Evolutionary conservation across 1,140 invertebrate genomes (phyloP), one percentile per base, ranked within the genome.

Genomic region (Bombus sibiricus): DNA sequence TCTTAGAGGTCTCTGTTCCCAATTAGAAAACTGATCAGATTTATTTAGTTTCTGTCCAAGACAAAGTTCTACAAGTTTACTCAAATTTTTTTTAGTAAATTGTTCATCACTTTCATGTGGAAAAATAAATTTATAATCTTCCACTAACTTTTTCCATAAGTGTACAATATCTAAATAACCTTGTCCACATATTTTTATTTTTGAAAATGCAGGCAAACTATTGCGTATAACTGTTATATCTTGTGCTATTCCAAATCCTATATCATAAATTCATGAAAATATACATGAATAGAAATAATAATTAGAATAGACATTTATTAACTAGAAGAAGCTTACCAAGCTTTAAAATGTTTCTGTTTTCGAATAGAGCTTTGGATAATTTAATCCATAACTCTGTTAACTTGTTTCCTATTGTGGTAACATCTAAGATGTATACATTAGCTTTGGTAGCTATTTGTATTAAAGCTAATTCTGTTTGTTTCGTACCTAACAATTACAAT

Each of bases 1-100:
- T 81, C 98, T 94, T 41, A 98, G 93, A 39, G 98, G 98, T 91
- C 98, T 95, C 85, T 96, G 95, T 92, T 98, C 97, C 98, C 98
- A 98, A 95, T 98, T 97, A 0, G 98, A 98, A 95, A 98, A 98
- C 90, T 98, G 98, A 93, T 98, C 97, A 10, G 96, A 95, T 94
- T 98, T 98, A 93, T 97, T 96, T 2, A 98, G 92, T 41, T 96
- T 96, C 80, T 96, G 93, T 25, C 98, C 98, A 87, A 98, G 95
- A 92, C 97, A 97, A 34, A 96, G 93, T 87, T 97, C 96, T 0
- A 98, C 97, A 68, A 98, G 94, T 90, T 97, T 96, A 92, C 97
- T 97, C 28, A 98, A 92, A 79, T 97, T 96, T 77, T 95, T 94
- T 86, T 90, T 95, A 47, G 77, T 93, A 81, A 93, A 93, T 77